Evolutionary conservation across 1,140 invertebrate genomes (phyloP).

Genomic region (Physella acuta): DNA sequence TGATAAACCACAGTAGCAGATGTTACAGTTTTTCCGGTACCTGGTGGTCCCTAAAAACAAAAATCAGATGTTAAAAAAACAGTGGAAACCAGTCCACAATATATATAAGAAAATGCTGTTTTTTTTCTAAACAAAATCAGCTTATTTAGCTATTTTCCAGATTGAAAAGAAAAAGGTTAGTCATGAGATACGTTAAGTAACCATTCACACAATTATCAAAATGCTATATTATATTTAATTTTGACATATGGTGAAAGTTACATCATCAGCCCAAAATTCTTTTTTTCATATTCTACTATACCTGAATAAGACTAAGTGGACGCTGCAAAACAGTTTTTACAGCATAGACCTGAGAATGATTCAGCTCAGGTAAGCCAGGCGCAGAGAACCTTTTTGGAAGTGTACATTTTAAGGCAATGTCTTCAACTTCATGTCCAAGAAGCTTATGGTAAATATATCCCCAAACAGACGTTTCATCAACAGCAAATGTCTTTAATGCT

Average conservation of each 20-base stretch:
- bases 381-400: conserved; percentile 96
- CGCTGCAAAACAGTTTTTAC: conserved; percentile 96
- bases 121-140: too few species aligned
- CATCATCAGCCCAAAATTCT: too few species aligned
- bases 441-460: conserved; percentile 96
- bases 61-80: too few species aligned
- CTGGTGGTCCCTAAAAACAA: conserved; percentile 70
- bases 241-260: too few species aligned
- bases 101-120: too few species aligned
- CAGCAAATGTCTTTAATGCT: conserved; percentile 91
- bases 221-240: too few species aligned
- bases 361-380: conserved; percentile 94
- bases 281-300: too few species aligned
- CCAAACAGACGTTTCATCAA: conserved; percentile 94
- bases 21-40: conserved; percentile 98
- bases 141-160: too few species aligned
- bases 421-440: conserved; percentile 95
- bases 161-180: too few species aligned
- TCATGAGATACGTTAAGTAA: too few species aligned
- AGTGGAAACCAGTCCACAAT: too few species aligned
- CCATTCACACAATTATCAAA: too few species aligned
- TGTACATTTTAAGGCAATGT: conserved; percentile 78
- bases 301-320: conserved; percentile 96
- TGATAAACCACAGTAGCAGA: conserved; percentile 99
- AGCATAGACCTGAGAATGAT: conserved; percentile 97